Base-by-base conservation (phyloP, 2,797 vertebrate genomes). In the Lophotriccus pileatus region DNA sequence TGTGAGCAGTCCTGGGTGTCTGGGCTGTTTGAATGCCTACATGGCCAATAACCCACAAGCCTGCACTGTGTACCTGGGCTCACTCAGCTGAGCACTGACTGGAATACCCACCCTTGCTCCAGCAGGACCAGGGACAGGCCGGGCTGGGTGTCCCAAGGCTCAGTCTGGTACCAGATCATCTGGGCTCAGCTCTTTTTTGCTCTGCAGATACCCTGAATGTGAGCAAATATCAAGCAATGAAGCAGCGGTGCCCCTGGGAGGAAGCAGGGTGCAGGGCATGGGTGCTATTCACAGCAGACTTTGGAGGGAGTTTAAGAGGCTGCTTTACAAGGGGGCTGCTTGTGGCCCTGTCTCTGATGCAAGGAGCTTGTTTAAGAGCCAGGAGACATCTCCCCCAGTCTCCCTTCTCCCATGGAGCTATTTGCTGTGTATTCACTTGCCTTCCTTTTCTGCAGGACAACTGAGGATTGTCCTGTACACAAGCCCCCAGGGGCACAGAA, bases 31-130 rank as follows among this genome's bases (percentile, higher is more conserved):
- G 41, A 34, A 53, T 25, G 19, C 43, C 34, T 34, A 0, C 0
- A 2, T 22, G 16, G 76, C 44, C 66, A 53, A 46, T 25, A 73
- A 49, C 15, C 9, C 37, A 28, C 9, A 18, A 47, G 34, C 43
- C 28, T 12, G 4, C 0, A 1, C 16, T 36, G 52, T 25, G 49
- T 47, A 34, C 7, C 12, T 81, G 74, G 44, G n/a, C 37, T 39
- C 3, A 2, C 15, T 70, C 0, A 1, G 50, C 58, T 24, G 46
- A 39, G 46, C 4, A 1, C 50, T 30, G n/a, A 9, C 39, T 67
- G 37, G 53, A 39, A 53, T 34, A 66, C 15, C 6, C 18, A 21
- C 0, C 1, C 23, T 43, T 23, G 25, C 24, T 37, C 16, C 59
- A 63, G 24, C 10, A 5, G 28, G 13, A 30, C 12, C 20, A 64